A percentile compares a stretch with the other conserved stretches of the same genome.
These are phyloP conservation scores for Chloromyia formosa DNA, from an alignment of 2,888 invertebrate genomes.

Conservation along the genomic window DNA sequence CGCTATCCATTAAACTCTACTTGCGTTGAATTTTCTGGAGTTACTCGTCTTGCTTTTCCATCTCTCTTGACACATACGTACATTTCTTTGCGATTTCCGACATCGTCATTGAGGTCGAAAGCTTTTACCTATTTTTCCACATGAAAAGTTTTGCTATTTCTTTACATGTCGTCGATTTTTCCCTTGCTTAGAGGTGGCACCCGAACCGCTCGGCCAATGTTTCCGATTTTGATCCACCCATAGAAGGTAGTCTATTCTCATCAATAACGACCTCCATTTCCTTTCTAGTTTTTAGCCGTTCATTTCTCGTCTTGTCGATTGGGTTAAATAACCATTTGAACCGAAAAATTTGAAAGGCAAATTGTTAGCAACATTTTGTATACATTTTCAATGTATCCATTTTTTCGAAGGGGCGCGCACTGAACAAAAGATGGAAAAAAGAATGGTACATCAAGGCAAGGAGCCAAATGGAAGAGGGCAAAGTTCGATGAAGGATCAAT, in stretches of 20 bases:
- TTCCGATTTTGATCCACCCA: no score
- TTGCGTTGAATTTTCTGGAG: slow-evolving; percentile 8
- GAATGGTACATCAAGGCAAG: neutral
- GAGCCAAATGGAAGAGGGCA: neutral
- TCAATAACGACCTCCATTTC: neutral
- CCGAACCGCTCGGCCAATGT: neutral
- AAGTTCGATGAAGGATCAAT: slow-evolving; percentile 28
- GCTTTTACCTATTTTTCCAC: slow-evolving; percentile 35
- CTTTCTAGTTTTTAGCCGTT: neutral
- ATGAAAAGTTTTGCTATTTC: slow-evolving; percentile 32
- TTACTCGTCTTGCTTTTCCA: neutral
- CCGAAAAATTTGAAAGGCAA: slow-evolving; percentile 37
- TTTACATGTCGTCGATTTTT: neutral
- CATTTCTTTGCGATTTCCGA: neutral
- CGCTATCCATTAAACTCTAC: slow-evolving; percentile 30
- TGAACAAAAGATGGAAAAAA: neutral
- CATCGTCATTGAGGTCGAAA: slow-evolving; percentile 21
- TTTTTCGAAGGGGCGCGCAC: neutral
- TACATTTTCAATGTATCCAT: slow-evolving; percentile 32
- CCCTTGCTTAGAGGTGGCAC: neutral
- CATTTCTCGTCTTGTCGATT: slow-evolving; percentile 20
- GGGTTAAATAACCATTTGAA: slow-evolving; percentile 41
- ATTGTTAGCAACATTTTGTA: slow-evolving; percentile 31
- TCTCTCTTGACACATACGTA: neutral
- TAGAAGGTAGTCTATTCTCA: neutral